These are phyloP conservation scores for Pterois miles DNA, from an alignment of 2,797 vertebrate species.

Conservation along the genomic window DNA sequence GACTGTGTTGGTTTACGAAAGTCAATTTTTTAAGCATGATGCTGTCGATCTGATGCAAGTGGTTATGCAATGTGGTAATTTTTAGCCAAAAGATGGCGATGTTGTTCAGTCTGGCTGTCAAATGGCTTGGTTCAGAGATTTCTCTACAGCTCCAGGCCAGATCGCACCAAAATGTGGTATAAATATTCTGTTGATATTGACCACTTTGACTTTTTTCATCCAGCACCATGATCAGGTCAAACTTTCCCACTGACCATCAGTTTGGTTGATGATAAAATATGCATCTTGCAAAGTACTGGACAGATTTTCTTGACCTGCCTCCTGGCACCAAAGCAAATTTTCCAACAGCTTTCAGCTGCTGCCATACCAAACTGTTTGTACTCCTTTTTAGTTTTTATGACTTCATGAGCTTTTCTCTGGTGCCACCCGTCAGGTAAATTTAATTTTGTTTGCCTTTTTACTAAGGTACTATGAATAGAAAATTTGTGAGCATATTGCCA, in stretches of 20 bases:
- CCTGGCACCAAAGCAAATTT: background rate
- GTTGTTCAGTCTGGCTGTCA: background rate
- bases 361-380: background rate
- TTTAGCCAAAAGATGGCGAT: background rate
- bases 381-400: background rate
- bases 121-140: background rate
- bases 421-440: background rate
- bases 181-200: background rate
- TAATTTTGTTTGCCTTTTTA: background rate
- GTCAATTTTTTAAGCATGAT: conserved; percentile 23
- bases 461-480: too few relatives aligned
- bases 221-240: background rate
- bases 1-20: conserved; percentile 25
- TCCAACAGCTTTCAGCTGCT: background rate
- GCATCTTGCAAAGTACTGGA: background rate
- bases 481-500: too few relatives aligned
- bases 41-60: conserved; percentile 16
- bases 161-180: background rate
- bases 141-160: background rate
- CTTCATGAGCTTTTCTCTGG: background rate
- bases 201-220: background rate
- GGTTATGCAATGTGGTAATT: conserved; percentile 5
- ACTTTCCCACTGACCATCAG: background rate
- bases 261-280: background rate
- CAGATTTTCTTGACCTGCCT: background rate